Evolutionary conservation across 2,797 vertebrate genomes (phyloP).

Genomic region (Sebastes hubbsi): DNA sequence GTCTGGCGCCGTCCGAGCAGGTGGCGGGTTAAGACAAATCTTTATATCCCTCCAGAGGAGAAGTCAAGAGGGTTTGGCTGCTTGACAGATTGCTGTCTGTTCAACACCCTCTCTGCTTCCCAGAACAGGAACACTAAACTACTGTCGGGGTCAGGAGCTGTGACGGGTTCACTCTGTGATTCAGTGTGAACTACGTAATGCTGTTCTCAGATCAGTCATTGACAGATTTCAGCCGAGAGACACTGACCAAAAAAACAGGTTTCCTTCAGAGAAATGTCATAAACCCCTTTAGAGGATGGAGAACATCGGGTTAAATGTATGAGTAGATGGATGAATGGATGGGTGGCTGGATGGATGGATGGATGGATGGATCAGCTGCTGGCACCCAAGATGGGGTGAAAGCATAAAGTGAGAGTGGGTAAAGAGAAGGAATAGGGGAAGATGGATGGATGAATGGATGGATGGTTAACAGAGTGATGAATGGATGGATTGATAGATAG

Average conservation of each 20-base stretch:
- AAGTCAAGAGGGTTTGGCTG: constrained; percentile 22
- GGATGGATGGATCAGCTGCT: not conserved
- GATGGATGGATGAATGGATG: too few species aligned
- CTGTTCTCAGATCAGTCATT: not conserved
- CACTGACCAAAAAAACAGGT: not conserved
- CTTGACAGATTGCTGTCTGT: constrained; percentile 12
- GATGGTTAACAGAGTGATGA: too few species aligned
- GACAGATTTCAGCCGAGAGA: not conserved
- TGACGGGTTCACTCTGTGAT: not conserved
- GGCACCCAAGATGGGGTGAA: not conserved
- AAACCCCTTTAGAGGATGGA: not conserved
- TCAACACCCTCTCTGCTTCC: constrained; percentile 9
- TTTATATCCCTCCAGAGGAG: constrained; percentile 39
- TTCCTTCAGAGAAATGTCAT: not conserved
- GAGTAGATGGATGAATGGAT: not conserved
- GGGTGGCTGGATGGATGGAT: not conserved
- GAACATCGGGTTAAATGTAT: not conserved
- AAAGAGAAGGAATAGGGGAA: not conserved
- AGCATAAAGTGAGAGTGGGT: not conserved
- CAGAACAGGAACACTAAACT: not conserved
- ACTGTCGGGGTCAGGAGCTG: not conserved
- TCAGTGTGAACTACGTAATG: not conserved
- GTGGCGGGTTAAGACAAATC: constrained; percentile 50
- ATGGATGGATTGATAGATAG: not conserved
- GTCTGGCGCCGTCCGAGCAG: constrained; percentile 26